These are phyloP conservation scores for Drosophila ironensis DNA, from an alignment of 1,140 invertebrate genomes.

Conservation along the genomic window DNA sequence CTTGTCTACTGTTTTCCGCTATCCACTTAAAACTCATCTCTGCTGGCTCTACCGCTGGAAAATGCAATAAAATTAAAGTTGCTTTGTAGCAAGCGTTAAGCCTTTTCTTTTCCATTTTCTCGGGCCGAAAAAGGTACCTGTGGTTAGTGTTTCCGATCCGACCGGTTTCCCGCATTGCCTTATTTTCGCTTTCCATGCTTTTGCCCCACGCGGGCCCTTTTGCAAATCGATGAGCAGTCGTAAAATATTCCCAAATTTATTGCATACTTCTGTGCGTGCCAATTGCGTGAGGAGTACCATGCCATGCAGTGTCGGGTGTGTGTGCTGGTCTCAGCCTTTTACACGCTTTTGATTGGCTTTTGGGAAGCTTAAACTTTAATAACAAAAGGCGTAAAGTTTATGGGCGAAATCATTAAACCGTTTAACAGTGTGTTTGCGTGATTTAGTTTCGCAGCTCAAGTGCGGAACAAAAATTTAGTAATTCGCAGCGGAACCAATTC, in stretches of 20 bases:
- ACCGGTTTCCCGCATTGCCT: background rate
- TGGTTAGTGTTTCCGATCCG: conserved; percentile 26
- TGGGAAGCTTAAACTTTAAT: conserved; percentile 56
- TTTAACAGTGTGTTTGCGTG: conserved; percentile 49
- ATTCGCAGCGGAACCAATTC: conserved; percentile 12
- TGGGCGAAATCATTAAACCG: conserved; percentile 33
- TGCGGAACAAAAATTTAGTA: conserved; percentile 13
- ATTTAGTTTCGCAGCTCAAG: conserved; percentile 22
- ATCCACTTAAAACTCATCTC: conserved; percentile 15
- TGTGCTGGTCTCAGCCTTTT: conserved; percentile 36
- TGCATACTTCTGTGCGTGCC: conserved; percentile 55
- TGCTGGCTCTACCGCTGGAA: conserved; percentile 14
- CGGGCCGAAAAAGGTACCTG: conserved; percentile 46
- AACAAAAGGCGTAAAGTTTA: conserved; percentile 55
- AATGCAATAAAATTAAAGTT: conserved; percentile 72
- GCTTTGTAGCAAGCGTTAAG: conserved; percentile 41
- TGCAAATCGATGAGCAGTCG: conserved; percentile 67
- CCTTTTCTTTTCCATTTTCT: conserved; percentile 38
- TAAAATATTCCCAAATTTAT: conserved; percentile 69
- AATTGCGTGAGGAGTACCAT: conserved; percentile 26
- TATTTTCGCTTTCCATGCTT: background rate
- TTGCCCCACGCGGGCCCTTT: background rate
- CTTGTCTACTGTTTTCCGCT: conserved; percentile 11
- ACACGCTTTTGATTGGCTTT: conserved; percentile 68
- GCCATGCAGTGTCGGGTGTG: background rate